These are phyloP conservation scores for Melanerpes formicivorus DNA, from an alignment of 2,113 vertebrate genomes.

Conservation along the genomic window DNA sequence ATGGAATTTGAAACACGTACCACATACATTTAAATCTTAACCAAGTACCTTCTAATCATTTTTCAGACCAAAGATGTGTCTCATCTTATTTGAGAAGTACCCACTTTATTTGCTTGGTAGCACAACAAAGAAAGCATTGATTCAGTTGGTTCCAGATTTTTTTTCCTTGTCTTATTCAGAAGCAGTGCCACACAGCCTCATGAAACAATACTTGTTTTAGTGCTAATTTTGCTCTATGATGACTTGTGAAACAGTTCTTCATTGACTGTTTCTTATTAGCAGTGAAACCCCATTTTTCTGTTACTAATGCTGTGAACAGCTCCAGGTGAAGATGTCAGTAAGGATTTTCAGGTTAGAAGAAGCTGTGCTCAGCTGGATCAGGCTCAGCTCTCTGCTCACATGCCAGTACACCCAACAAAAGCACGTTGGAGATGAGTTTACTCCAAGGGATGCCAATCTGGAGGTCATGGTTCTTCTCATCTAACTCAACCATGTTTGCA, in stretches of 20 bases:
- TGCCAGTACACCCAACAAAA: neutral
- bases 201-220: neutral
- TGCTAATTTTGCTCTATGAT: neutral
- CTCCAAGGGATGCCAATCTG: neutral
- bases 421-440: neutral
- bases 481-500: neutral
- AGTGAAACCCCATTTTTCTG: neutral
- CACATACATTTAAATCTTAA: constrained; percentile 13
- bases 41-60: neutral
- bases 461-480: neutral
- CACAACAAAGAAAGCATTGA: constrained; percentile 1
- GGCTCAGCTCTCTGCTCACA: neutral
- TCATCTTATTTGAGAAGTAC: neutral
- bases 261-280: neutral
- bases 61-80: neutral
- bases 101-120: neutral
- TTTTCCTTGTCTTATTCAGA: neutral
- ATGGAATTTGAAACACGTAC: neutral
- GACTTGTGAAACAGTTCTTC: neutral
- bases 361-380: neutral
- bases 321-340: neutral
- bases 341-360: neutral
- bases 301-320: neutral
- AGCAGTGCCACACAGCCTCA: neutral
- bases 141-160: neutral